A percentile compares a stretch with the other conserved stretches of the same genome.
These are phyloP conservation scores for Luidia sarsii DNA, from an alignment of 53 echinoderm and acorn worm species.

Conservation along the genomic window DNA sequence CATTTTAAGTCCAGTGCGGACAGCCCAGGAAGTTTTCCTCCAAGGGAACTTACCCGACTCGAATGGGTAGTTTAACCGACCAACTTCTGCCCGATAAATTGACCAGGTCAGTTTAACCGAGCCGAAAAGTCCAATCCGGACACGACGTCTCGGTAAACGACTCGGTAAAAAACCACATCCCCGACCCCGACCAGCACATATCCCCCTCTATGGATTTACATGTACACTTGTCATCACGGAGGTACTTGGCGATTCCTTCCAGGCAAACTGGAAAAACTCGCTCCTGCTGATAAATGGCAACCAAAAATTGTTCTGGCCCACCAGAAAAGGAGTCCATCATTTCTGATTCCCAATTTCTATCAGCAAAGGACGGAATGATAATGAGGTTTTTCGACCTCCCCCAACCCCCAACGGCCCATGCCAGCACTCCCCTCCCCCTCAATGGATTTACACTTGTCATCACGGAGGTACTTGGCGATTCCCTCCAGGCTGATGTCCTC, in stretches of 20 bases:
- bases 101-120: too few species aligned
- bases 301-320: too few species aligned
- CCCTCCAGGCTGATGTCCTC: constrained; percentile 73
- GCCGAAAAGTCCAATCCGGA: too few species aligned
- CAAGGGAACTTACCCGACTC: too few species aligned
- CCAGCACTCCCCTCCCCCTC: background rate
- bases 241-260: constrained; percentile 74
- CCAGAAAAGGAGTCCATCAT: background rate
- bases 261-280: constrained; percentile 10
- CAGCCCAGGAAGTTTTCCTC: too few species aligned
- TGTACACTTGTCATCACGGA: constrained; percentile 64
- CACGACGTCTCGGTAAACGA: too few species aligned
- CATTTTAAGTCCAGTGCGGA: too few species aligned
- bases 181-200: background rate
- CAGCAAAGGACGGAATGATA: too few species aligned
- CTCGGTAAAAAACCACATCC: too few species aligned
- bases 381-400: background rate
- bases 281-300: too few species aligned
- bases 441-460: constrained; percentile 69
- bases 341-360: background rate
- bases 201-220: constrained; percentile 18
- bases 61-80: too few species aligned
- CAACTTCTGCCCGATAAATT: too few species aligned
- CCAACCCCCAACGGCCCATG: background rate
- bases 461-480: constrained; percentile 70